These are phyloP conservation scores for Episyrphus balteatus DNA, from an alignment of 1,140 invertebrate genomes.

Conservation along the genomic window DNA sequence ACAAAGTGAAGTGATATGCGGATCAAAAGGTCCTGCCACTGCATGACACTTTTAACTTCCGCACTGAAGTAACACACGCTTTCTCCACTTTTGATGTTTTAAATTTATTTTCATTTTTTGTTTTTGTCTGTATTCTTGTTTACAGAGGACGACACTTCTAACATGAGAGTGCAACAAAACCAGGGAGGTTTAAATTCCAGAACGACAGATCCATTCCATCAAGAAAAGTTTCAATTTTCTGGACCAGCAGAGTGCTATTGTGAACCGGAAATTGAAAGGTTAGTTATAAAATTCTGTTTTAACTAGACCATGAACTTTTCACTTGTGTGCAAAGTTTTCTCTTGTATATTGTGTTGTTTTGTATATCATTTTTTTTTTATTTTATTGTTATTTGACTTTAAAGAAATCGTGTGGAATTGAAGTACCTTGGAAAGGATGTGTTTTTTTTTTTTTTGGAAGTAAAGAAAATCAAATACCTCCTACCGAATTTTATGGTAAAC, in stretches of 20 bases:
- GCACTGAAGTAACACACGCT: too few relatives aligned
- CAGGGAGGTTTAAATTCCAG: neutral
- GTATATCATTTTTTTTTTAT: too few relatives aligned
- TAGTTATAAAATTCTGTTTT: constrained; percentile 4
- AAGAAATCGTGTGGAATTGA: too few relatives aligned
- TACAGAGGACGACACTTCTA: constrained; percentile 3
- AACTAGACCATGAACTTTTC: too few relatives aligned
- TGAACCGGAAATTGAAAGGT: constrained; percentile 35
- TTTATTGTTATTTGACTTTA: too few relatives aligned
- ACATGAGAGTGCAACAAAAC: constrained; percentile 1
- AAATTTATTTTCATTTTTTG: too few relatives aligned
- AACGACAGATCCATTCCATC: constrained; percentile 6
- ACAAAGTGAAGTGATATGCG: neutral
- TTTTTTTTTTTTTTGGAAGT: too few relatives aligned
- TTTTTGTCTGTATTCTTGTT: too few relatives aligned
- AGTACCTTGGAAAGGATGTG: too few relatives aligned
- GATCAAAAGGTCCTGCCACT: neutral
- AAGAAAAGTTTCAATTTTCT: constrained; percentile 15
- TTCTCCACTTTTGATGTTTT: neutral
- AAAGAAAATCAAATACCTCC: too few relatives aligned
- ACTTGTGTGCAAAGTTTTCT: too few relatives aligned
- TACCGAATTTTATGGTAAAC: too few relatives aligned
- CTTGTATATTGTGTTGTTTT: neutral
- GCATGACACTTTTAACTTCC: neutral
- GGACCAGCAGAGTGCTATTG: constrained; percentile 36